Evolutionary conservation across 2,888 invertebrate species (phyloP), one percentile per base, ranked within the genome.

Genomic region (Graphium colonna): DNA sequence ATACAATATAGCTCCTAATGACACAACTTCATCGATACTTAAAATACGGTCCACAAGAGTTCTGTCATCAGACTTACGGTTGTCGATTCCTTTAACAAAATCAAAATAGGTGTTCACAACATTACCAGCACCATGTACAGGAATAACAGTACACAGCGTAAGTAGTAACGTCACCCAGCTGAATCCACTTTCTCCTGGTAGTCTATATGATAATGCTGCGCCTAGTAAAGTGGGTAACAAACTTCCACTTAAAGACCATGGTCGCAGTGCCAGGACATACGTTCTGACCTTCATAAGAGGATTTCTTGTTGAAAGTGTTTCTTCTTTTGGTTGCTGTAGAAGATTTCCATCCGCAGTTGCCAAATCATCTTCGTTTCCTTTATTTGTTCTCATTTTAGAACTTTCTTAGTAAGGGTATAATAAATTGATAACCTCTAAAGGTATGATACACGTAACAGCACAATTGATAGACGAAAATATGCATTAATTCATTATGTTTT

Each of bases 51-150:
- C 98, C n/a, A 98, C 98, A 51, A 98, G 90, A 63, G 97, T 98
- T 71, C 98, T 92, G 75, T 98, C 98, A 74, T 98, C 98, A 63
- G 97, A 96, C 86, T 96, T 97, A 59, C 95, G 92, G 75, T 95
- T 96, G 79, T 98, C 98, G 52, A 98, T 97, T 43, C 96, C 98
- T 87, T 96, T 96, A 28, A 96, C 93, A 75, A 95, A 98, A 82
- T 98, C 98, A 77, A 95, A 98, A 79, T 98, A 98, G 0, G 98
- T 98, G 80, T 98, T 98, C 17, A 98, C 98, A 38, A 98, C 94
- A 83, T 98, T 98, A 49, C 98, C 98, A 57, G 98, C 98, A 57
- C 97, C 97, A 76, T 98, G 98, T 1, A 98, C 98, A 0, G 95
- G 96, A 56, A 97, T 91, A 16, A 97, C 95, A 1, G 97, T 97